These are phyloP conservation scores for Ispidina picta DNA, from an alignment of 2,797 vertebrate species.

Conservation along the genomic window DNA sequence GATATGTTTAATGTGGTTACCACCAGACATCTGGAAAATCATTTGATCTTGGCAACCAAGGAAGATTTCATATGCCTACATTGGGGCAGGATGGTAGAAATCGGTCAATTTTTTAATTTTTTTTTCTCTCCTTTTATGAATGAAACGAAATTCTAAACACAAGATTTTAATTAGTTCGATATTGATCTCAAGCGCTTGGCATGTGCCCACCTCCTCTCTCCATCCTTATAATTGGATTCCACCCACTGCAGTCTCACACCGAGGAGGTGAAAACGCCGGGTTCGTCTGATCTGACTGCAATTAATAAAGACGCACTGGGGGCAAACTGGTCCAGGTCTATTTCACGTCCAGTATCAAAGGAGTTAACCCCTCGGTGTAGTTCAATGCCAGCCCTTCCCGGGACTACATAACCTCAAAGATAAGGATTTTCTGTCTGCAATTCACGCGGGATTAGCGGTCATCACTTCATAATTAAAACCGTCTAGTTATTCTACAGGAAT, in stretches of 20 bases:
- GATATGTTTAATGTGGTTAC: conserved; percentile 86
- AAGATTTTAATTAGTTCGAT: neutral
- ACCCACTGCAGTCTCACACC: neutral
- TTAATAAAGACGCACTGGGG: neutral
- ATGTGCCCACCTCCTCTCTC: neutral
- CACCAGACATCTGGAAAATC: conserved; percentile 90
- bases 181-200: neutral
- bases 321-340: neutral
- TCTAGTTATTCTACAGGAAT: neutral
- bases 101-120: neutral
- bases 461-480: neutral
- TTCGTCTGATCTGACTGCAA: neutral
- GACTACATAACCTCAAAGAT: neutral
- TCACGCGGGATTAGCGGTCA: neutral
- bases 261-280: neutral
- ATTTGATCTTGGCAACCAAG: conserved; percentile 87
- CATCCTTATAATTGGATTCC: neutral
- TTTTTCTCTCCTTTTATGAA: neutral
- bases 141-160: neutral
- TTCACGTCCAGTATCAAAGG: neutral
- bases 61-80: conserved; percentile 66
- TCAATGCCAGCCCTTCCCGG: neutral
- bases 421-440: neutral
- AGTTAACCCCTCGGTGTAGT: neutral
- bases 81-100: conserved; percentile 71